These are phyloP conservation scores for Alviniconcha marisindica DNA, from an alignment of 1,140 invertebrate species.

Conservation along the genomic window DNA sequence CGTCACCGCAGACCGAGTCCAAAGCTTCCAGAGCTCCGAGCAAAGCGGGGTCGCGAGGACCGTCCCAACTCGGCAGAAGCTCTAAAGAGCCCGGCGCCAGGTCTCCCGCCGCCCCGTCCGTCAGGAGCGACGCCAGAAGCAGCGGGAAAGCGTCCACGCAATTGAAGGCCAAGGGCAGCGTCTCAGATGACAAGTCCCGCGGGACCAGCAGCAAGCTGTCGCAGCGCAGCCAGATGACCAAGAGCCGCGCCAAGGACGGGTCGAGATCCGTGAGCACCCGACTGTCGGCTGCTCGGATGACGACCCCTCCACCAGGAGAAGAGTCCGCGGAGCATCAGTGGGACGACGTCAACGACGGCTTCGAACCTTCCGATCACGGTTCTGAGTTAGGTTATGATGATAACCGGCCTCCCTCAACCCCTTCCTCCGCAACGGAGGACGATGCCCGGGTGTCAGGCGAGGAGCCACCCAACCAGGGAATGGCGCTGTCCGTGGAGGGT, in stretches of 20 bases:
- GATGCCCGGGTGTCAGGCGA: slow-evolving; percentile 30
- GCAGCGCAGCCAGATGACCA: neutral
- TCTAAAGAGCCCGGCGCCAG: neutral
- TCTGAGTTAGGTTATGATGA: neutral
- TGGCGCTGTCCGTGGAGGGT: slow-evolving; percentile 18
- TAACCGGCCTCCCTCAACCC: slow-evolving; percentile 23
- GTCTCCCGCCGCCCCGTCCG: neutral
- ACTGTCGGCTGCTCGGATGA: slow-evolving; percentile 24
- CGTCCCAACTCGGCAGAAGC: neutral
- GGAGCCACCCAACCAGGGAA: neutral
- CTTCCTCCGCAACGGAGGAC: slow-evolving; percentile 4
- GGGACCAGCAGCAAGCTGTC: slow-evolving; percentile 27
- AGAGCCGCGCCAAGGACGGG: slow-evolving; percentile 2
- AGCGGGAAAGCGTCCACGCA: neutral
- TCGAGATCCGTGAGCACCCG: slow-evolving; percentile 22
- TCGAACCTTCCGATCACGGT: neutral
- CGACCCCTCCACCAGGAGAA: slow-evolving; percentile 2
- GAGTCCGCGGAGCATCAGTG: slow-evolving; percentile 12
- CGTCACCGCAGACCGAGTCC: neutral
- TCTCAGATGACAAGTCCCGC: neutral
- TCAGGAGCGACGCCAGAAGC: neutral
- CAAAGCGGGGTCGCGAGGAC: neutral
- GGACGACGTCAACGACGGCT: slow-evolving; percentile 22
- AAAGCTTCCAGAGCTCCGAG: neutral
- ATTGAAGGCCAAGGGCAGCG: neutral